These are phyloP conservation scores for Carollia perspicillata DNA, from an alignment of 2,113 vertebrate species.

Conservation along the genomic window DNA sequence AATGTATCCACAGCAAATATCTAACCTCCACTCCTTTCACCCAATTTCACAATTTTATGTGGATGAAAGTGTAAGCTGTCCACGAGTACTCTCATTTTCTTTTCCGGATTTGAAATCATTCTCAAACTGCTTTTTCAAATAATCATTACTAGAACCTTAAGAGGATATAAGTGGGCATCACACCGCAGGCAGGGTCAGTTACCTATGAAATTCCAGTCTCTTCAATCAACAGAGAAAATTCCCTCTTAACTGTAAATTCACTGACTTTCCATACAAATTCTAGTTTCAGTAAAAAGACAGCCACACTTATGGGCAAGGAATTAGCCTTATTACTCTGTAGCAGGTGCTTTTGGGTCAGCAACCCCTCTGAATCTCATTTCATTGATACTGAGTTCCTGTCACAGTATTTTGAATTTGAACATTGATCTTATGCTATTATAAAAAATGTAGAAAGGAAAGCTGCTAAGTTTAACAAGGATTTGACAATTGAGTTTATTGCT, in stretches of 20 bases:
- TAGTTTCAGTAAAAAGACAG: neutral
- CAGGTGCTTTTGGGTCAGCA: neutral
- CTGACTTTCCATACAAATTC: neutral
- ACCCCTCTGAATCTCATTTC: neutral
- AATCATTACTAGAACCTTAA: neutral
- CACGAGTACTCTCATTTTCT: constrained; percentile 16
- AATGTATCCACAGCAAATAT: constrained; percentile 3
- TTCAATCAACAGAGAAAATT: constrained; percentile 6
- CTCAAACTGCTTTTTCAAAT: constrained; percentile 35
- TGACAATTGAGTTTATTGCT: neutral
- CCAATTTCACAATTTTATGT: constrained; percentile 54
- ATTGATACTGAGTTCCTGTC: neutral
- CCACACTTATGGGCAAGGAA: neutral
- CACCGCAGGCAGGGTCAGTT: neutral
- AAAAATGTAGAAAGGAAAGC: neutral
- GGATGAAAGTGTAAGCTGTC: constrained; percentile 44
- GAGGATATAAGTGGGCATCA: neutral
- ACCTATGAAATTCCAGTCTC: neutral
- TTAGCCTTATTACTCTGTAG: neutral
- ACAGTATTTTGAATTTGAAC: constrained; percentile 24
- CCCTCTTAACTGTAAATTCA: neutral
- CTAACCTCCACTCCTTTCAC: constrained; percentile 33
- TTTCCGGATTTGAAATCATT: constrained; percentile 45
- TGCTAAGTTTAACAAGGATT: neutral
- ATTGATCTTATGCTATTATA: constrained; percentile 1